Percentiles rank a stretch among this genome's conserved stretches.
Evolutionary conservation across 1,140 invertebrate species (phyloP).

Genomic region (Kradibia gibbosae): DNA sequence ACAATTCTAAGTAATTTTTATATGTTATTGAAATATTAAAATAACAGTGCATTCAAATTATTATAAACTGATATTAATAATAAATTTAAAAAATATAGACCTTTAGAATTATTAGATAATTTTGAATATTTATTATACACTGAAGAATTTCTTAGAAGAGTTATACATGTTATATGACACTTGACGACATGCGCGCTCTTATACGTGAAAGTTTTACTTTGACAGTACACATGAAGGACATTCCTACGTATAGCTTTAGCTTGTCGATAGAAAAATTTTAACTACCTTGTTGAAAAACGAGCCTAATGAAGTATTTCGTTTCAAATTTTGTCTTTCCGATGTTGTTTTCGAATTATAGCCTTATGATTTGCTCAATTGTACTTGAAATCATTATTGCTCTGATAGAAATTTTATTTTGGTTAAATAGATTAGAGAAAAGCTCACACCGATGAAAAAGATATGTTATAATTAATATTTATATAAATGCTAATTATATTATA

Average conservation of each 20-base stretch:
- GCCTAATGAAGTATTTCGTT: background rate
- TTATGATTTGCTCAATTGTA: background rate
- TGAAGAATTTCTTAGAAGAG: background rate
- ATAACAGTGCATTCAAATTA: no score
- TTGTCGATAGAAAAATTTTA: background rate
- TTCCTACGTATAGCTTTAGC: background rate
- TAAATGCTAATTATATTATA: background rate
- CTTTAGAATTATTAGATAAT: background rate
- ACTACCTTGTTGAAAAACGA: background rate
- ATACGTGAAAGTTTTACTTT: conserved; percentile 26
- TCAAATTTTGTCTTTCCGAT: background rate
- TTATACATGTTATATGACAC: conserved; percentile 17
- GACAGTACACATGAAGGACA: conserved; percentile 10
- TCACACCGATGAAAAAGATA: no score
- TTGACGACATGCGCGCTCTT: background rate
- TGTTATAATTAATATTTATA: no score
- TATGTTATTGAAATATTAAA: no score
- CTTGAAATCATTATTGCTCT: background rate
- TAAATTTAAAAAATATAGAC: no score
- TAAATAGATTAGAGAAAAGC: no score
- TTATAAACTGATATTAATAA: no score
- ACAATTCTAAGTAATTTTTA: no score
- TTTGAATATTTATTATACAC: background rate
- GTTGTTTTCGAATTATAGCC: no score
- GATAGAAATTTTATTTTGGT: no score